A percentile compares a stretch with the other conserved stretches of the same genome.
phyloP scores from a whole-genome alignment of 2,113 vertebrate species.

The Cephalopholis sonnerati region DNA sequence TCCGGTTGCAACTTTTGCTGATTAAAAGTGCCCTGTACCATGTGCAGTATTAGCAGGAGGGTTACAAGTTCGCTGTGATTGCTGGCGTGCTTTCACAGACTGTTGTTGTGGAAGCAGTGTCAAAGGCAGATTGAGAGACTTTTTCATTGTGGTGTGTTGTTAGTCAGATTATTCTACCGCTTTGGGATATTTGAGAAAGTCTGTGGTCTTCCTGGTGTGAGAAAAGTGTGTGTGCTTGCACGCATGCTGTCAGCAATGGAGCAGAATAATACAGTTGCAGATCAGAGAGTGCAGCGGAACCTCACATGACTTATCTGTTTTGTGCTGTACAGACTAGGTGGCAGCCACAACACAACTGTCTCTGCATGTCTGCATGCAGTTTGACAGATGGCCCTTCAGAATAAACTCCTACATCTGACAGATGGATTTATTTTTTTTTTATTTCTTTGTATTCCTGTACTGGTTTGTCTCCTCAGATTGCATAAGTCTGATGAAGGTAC shows the following conservation, averaged over 20 bases:
- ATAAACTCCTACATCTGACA: not conserved
- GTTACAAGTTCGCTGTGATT: slow-evolving; percentile 66
- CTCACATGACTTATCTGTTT: not conserved
- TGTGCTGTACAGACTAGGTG: not conserved
- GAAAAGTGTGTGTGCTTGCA: slow-evolving; percentile 11
- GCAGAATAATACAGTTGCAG: slow-evolving; percentile 3
- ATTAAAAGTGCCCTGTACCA: slow-evolving; percentile 77
- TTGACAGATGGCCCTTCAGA: not conserved
- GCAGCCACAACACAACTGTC: not conserved
- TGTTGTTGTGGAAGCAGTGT: slow-evolving; percentile 41
- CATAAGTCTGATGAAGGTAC: not conserved
- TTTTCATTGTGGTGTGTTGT: slow-evolving; percentile 23
- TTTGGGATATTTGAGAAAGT: slow-evolving; percentile 32
- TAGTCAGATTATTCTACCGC: slow-evolving; percentile 44
- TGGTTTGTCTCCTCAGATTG: not conserved
- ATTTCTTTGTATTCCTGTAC: not conserved
- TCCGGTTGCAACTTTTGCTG: slow-evolving; percentile 71
- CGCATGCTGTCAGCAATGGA: slow-evolving; percentile 3
- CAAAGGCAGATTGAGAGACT: slow-evolving; percentile 48
- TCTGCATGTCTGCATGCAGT: not conserved
- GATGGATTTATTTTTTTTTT: not conserved
- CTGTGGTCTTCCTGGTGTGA: slow-evolving; percentile 8
- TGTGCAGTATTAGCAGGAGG: slow-evolving; percentile 61
- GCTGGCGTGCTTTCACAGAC: slow-evolving; percentile 44
- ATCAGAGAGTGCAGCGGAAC: not conserved